Evolutionary conservation across 2,113 vertebrate species (phyloP), one percentile per base, ranked within the genome.

Genomic region (Actinemys pallida): DNA sequence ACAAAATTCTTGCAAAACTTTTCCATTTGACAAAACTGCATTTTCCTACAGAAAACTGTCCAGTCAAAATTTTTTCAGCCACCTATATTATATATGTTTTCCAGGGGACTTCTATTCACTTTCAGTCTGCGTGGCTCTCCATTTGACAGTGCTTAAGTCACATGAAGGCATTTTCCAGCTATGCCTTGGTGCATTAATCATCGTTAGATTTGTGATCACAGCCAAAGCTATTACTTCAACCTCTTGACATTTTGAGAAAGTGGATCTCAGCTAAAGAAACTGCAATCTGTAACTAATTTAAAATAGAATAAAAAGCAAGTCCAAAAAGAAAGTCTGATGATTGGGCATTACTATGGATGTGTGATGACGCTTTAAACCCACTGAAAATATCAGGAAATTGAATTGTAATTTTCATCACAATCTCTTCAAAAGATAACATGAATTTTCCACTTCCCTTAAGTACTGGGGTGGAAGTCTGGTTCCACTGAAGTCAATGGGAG

Each of bases 211-310:
- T 62, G 50, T 72, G 72, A 93, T 27, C 81, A 35, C 81, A 91
- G 81, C n/a, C 45, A 84, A 91, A 82, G 3, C 12, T 62, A 27
- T 72, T 54, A 75, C 88, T 94, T 84, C 82, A 86, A 54, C 69
- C 59, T 59, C 27, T n/a, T 84, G 80, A 76, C 19, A 22, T 93
- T 94, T 86, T 39, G 45, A 78, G 86, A 86, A 87, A 56, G 52
- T 6, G 4, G 10, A 5, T 81, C 75, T 75, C 83, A 84, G 52
- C 76, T n/a, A 75, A 31, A 88, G 82, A 50, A n/a, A 24, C 14
- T 87, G 85, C 22, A 76, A 49, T 89, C 88, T 92, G 54, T 29
- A 88, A 69, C n/a, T 47, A 2, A 72, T 24, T 83, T 39, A 35
- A 69, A 84, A 83, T 78, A 84, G 39, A 24, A 7, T 8, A 0